Percentiles rank a stretch among this genome's conserved stretches.
Conservation (phyloP, 2,888 invertebrate species). For the Caenorhabditis sp. region DNA sequence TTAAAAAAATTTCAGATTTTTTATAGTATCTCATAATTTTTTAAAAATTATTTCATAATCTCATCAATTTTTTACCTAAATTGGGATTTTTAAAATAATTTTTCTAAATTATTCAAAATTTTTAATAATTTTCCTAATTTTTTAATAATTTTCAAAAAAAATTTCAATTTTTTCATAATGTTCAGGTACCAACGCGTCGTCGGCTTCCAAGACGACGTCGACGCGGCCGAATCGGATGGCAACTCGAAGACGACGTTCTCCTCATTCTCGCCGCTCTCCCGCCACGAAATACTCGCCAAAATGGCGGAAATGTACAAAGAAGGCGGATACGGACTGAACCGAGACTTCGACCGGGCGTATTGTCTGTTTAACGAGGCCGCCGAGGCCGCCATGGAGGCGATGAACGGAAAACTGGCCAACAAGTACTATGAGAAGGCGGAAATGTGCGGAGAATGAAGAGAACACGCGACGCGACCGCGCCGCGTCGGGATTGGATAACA, state of each 20-base stretch:
- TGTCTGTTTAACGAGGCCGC: constrained; percentile 86
- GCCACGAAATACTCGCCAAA: constrained; percentile 84
- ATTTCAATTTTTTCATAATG: no score
- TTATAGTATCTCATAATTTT: not conserved
- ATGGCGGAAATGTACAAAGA: constrained; percentile 85
- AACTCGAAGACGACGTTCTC: constrained; percentile 47
- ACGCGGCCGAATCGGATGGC: not conserved
- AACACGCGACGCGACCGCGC: not conserved
- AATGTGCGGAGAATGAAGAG: constrained; percentile 70
- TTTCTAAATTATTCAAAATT: no score
- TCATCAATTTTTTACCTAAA: no score
- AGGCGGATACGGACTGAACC: constrained; percentile 84
- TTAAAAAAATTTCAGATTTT: not conserved
- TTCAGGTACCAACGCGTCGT: constrained; percentile 70
- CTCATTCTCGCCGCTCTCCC: constrained; percentile 61
- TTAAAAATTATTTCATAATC: no score
- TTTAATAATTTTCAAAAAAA: not conserved
- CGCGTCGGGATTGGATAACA: no score
- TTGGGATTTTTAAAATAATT: not conserved
- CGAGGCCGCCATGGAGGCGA: constrained; percentile 85
- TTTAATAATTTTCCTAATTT: not conserved
- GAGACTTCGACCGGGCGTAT: constrained; percentile 84
- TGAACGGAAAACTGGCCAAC: constrained; percentile 86
- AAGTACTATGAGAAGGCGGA: constrained; percentile 82
- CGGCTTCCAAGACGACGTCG: constrained; percentile 77